Base-by-base conservation (phyloP, 1,140 invertebrate species). In the Geopemphigus sp. region DNA sequence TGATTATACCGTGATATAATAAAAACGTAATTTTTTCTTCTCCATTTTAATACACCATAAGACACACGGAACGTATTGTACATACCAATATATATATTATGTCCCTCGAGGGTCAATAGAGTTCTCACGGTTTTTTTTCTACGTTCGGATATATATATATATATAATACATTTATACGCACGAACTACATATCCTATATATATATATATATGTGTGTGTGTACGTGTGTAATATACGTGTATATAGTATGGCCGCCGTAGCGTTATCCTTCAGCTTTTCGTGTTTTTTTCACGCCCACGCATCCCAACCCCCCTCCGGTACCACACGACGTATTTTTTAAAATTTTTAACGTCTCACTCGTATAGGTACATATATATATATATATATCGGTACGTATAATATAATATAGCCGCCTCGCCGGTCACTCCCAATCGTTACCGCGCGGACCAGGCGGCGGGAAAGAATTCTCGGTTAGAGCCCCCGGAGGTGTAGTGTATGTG, bases 251-350 rank as follows among this genome's bases (percentile, higher is more conserved):
- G 66, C 45, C 45, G 66, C 47, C 32, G 45, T 32, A 32, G n/a
- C 73, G 5, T 61, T 39, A 14, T 59, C 56, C 22, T 61, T 74
- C 32, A 17, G 56, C 61, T 78, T 78, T 78, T 63, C 72, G 72
- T 74, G 72, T 74, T 78, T 78, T 78, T 78, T 78, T 78, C 74
- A 78, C 74, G 74, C 74, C 74, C 74, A 78, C 74, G 74, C 74
- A 15, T 63, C 57, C 57, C 57, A 11, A 63, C 56, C 56, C 19
- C 22, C 57, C 32, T 29, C 56, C 57, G n/a, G 32, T 19, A 32
- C 74, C 57, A 63, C 56, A 29, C 39, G 32, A 78, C n/a, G 39
- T 78, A 78, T 45, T 11, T 45, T 47, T 50, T 8, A 50, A 50
- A 50, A 8, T 39, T 45, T 78, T 78, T 78, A 78, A 78, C 57